Conservation (phyloP, 1,140 invertebrate genomes). For the Brachionus manjavacas region DNA sequence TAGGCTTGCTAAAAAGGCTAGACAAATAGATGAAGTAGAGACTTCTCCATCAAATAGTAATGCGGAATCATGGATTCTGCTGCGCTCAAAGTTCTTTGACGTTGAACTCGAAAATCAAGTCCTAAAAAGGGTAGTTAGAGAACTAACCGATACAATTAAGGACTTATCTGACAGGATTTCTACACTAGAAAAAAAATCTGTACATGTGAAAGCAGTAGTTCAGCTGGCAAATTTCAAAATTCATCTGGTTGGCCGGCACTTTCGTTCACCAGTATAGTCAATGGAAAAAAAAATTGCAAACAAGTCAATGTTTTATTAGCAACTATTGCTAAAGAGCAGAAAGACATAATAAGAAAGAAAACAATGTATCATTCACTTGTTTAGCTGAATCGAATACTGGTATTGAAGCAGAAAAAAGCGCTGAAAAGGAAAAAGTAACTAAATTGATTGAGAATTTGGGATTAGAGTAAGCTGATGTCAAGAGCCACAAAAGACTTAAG, state of each 20-base stretch:
- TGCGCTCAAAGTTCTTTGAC: background rate
- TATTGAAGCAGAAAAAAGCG: background rate
- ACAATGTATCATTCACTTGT: background rate
- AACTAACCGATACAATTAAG: background rate
- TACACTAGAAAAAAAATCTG: background rate
- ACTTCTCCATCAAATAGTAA: background rate
- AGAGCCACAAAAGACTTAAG: background rate
- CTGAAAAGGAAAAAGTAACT: background rate
- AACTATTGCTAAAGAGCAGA: background rate
- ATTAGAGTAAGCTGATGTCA: background rate
- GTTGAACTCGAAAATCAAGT: background rate
- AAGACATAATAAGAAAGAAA: background rate
- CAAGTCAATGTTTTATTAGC: background rate
- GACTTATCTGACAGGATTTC: background rate
- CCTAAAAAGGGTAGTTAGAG: background rate
- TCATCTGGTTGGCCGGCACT: background rate
- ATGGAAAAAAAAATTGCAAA: background rate
- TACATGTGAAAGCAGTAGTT: background rate
- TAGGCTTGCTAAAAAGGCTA: background rate
- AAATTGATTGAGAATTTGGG: background rate
- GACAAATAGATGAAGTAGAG: background rate
- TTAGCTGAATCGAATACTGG: background rate
- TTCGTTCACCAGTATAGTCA: background rate
- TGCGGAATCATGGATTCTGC: background rate
- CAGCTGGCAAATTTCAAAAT: background rate